phyloP scores from a whole-genome alignment of 2,888 invertebrate genomes.

The Papilio elwesi region DNA sequence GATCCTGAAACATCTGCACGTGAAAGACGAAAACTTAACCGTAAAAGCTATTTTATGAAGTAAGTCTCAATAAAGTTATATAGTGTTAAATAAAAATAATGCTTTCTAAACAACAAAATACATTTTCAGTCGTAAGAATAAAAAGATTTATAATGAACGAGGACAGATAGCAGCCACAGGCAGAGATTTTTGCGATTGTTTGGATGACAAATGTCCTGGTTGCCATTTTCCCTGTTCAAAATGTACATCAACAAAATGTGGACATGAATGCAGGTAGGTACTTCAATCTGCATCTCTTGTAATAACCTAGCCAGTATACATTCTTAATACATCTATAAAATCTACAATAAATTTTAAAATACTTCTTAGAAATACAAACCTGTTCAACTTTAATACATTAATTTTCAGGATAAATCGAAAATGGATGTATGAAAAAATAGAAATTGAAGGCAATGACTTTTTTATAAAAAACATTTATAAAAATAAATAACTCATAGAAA shows the following conservation, averaged over 20 bases:
- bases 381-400: constrained; percentile 44
- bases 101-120: not conserved
- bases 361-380: no score
- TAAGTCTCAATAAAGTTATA: constrained; percentile 47
- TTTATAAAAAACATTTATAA: constrained; percentile 84
- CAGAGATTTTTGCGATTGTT: constrained; percentile 93
- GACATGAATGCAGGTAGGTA: constrained; percentile 89
- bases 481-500: constrained; percentile 54
- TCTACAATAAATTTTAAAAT: no score
- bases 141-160: constrained; percentile 88
- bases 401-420: constrained; percentile 87
- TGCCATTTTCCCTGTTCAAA: constrained; percentile 92
- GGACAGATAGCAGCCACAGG: constrained; percentile 86
- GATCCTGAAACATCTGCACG: constrained; percentile 91
- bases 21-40: constrained; percentile 90
- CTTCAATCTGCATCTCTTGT: no score
- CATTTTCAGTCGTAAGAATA: constrained; percentile 75
- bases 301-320: no score
- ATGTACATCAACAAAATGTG: constrained; percentile 91
- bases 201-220: constrained; percentile 90
- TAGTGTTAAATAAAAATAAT: not conserved
- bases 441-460: constrained; percentile 91
- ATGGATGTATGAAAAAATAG: constrained; percentile 90
- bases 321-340: no score
- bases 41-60: constrained; percentile 83